Base-by-base conservation (phyloP, 2,888 invertebrate genomes). In the Eilema griseolum region DNA sequence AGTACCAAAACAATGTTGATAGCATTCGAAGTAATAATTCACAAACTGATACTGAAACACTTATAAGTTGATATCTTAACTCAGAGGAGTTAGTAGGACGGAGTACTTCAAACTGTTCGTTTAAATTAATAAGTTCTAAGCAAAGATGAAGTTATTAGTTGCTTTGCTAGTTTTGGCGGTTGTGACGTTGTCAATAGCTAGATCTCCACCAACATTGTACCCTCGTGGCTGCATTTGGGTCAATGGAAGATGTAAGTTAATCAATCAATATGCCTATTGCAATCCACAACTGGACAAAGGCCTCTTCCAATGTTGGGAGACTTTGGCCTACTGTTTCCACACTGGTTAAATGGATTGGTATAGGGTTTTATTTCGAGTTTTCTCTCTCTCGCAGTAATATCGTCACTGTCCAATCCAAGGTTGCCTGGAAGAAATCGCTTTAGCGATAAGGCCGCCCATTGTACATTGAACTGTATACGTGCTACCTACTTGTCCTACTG, bases 191-290 rank as follows among this genome's bases (percentile, higher is more conserved):
- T 73, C 81, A 0, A 28, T 81, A 20, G 82, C 83, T 0, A 81
- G 73, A 0, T 78, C 82, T 0, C 68, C 69, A 0, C 24, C 1
- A 1, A 0, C n/a, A 2, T 14, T n/a, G 26, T 0, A 69, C 28
- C 71, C 86, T 0, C 77, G 89, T 5, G 91, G 92, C 0, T 92
- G 92, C 37, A 85, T 85, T 14, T 91, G 87, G 28, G 70, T 84
- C 7, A 2, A 77, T 24, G 91, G 90, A 24, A 81, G 14, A 79
- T 91, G 92, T 92, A 74, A 90, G 90, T 89, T 12, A 71, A 57
- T n/a, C n/a, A n/a, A n/a, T n/a, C n/a, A n/a, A n/a, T n/a, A n/a
- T n/a, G n/a, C n/a, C n/a, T n/a, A n/a, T n/a, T n/a, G n/a, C n/a
- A n/a, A n/a, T n/a, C n/a, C n/a, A n/a, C n/a, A n/a, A n/a, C n/a